These are phyloP conservation scores for Nasonovia ribisnigri DNA, from an alignment of 2,888 invertebrate species.

Conservation along the genomic window DNA sequence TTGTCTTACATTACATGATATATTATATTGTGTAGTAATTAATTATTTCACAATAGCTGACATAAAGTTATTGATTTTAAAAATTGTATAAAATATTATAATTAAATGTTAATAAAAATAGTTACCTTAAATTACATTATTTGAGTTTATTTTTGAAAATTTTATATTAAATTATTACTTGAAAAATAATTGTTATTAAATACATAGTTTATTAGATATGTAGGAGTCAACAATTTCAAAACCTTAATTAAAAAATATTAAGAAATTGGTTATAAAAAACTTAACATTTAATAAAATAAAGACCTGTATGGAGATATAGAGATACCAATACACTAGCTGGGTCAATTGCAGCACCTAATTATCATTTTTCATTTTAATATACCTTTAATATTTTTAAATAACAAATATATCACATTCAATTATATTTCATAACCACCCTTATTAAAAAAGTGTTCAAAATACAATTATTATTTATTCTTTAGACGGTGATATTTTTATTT, in stretches of 20 bases:
- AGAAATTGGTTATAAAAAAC: neutral
- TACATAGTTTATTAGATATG: too few relatives aligned
- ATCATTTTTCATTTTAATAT: neutral
- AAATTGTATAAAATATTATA: neutral
- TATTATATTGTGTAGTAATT: neutral
- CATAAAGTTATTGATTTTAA: neutral
- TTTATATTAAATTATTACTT: too few relatives aligned
- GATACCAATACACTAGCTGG: neutral
- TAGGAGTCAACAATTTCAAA: too few relatives aligned
- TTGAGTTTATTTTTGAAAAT: neutral
- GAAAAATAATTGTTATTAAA: too few relatives aligned
- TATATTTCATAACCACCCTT: neutral
- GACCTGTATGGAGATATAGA: neutral
- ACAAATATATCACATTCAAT: neutral
- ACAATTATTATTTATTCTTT: neutral
- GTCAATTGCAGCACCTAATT: neutral
- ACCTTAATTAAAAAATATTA: too few relatives aligned
- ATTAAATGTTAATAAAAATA: neutral
- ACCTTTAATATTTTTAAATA: neutral
- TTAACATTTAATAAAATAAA: neutral
- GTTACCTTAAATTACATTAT: neutral
- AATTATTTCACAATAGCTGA: neutral
- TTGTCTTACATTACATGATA: neutral
- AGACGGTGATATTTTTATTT: slow-evolving; percentile 6
- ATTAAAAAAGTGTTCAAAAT: neutral